These are phyloP conservation scores for Rhynchophorus ferrugineus DNA, from an alignment of 1,140 invertebrate genomes.

Conservation along the genomic window DNA sequence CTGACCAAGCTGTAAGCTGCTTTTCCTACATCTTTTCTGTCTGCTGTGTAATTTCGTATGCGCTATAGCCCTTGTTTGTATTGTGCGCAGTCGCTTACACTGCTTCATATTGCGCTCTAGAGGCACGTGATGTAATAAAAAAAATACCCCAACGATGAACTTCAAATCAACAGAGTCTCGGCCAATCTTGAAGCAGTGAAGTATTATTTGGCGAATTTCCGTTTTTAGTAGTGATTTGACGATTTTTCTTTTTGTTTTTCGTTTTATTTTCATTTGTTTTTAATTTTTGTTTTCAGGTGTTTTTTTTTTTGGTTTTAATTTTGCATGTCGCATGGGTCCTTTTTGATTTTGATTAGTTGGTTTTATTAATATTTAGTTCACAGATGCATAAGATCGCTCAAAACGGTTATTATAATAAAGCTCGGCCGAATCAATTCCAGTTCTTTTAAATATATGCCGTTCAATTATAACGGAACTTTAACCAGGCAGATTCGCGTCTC, in stretches of 20 bases:
- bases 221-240: not conserved
- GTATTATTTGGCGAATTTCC: slow-evolving; percentile 12
- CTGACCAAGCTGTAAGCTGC: slow-evolving; percentile 97
- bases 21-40: slow-evolving; percentile 47
- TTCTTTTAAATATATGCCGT: slow-evolving; percentile 8
- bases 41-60: slow-evolving; percentile 40
- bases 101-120: slow-evolving; percentile 30
- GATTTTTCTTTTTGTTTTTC: slow-evolving; percentile 22
- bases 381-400: slow-evolving; percentile 42
- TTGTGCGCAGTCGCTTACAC: slow-evolving; percentile 31
- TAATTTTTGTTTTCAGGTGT: slow-evolving; percentile 23
- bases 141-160: not conserved
- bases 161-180: slow-evolving; percentile 12
- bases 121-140: too few relatives aligned
- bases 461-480: too few relatives aligned
- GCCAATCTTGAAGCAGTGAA: slow-evolving; percentile 34
- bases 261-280: slow-evolving; percentile 27
- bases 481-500: slow-evolving; percentile 8
- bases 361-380: slow-evolving; percentile 32
- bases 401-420: slow-evolving; percentile 36
- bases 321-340: slow-evolving; percentile 33
- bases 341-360: slow-evolving; percentile 22
- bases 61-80: slow-evolving; percentile 38
- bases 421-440: slow-evolving; percentile 30
- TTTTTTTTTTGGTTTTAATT: slow-evolving; percentile 28